Evolutionary conservation across 2,888 invertebrate genomes (phyloP).

Genomic region (Mesorhabditis sp.): DNA sequence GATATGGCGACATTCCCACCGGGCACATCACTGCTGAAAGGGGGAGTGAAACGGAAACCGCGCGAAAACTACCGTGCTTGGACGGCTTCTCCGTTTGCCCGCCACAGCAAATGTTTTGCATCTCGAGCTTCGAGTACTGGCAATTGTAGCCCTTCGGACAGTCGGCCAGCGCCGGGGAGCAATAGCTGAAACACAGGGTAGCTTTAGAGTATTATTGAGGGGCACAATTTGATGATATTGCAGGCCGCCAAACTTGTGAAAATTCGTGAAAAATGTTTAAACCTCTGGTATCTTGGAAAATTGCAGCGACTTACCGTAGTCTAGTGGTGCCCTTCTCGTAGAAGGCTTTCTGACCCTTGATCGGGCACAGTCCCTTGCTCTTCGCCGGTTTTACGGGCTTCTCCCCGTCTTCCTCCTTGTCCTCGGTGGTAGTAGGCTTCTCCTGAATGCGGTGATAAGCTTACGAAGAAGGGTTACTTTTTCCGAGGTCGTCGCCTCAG

Average conservation of each 20-base stretch:
- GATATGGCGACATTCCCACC: slow-evolving; percentile 29
- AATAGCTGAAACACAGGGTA: neutral
- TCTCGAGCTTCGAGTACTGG: slow-evolving; percentile 21
- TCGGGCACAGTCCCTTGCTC: slow-evolving; percentile 14
- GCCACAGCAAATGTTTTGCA: slow-evolving; percentile 34
- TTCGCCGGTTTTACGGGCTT: neutral
- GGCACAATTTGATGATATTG: neutral
- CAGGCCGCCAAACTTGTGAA: neutral
- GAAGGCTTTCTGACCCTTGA: slow-evolving; percentile 18
- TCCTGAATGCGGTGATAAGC: slow-evolving; percentile 5
- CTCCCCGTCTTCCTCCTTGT: neutral
- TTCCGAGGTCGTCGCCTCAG: neutral
- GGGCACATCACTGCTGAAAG: slow-evolving; percentile 21
- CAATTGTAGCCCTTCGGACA: slow-evolving; percentile 31
- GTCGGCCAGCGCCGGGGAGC: slow-evolving; percentile 10
- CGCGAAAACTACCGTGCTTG: neutral
- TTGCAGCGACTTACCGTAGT: slow-evolving; percentile 7
- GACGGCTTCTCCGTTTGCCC: neutral
- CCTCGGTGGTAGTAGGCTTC: neutral
- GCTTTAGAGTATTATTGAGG: neutral
- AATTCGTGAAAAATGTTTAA: neutral
- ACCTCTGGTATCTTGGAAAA: neutral
- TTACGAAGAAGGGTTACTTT: neutral
- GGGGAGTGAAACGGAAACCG: neutral
- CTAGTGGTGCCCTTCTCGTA: slow-evolving; percentile 16